Conservation (phyloP, 2,113 vertebrate genomes). For the Pyxicephalus adspersus region DNA sequence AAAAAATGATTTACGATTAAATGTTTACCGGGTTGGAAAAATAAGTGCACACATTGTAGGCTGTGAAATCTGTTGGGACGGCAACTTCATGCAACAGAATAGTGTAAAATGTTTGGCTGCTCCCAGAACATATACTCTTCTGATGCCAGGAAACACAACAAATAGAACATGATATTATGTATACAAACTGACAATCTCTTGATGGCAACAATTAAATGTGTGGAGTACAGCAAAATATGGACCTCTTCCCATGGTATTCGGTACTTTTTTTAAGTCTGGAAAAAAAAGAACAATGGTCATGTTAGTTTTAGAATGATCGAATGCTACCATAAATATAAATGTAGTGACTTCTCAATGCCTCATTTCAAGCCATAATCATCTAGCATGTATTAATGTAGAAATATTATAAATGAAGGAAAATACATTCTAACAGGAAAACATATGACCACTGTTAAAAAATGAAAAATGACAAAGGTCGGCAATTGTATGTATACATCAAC, state of each 20-base stretch:
- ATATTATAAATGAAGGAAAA: too few relatives aligned
- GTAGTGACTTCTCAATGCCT: too few relatives aligned
- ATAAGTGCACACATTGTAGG: conserved; percentile 65
- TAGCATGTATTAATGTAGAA: too few relatives aligned
- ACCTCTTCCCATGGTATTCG: conserved; percentile 74
- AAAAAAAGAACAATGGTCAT: conserved; percentile 59
- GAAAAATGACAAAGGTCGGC: too few relatives aligned
- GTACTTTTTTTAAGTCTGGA: conserved; percentile 86
- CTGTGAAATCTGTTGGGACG: conserved; percentile 69
- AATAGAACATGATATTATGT: conserved; percentile 75
- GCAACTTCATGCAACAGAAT: conserved; percentile 76
- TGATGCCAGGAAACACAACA: conserved; percentile 73
- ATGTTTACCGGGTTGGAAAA: conserved; percentile 13
- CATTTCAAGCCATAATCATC: too few relatives aligned
- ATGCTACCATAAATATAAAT: too few relatives aligned
- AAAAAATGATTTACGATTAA: too few relatives aligned
- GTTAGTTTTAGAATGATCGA: conserved; percentile 1
- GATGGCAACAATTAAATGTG: conserved; percentile 74
- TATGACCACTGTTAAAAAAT: too few relatives aligned
- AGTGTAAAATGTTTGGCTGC: conserved; percentile 71
- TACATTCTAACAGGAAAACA: too few relatives aligned
- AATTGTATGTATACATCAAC: too few relatives aligned
- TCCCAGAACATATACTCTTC: conserved; percentile 68
- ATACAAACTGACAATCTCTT: conserved; percentile 77
- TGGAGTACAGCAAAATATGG: conserved; percentile 77